phyloP scores from a whole-genome alignment of 1,140 invertebrate genomes.

The Scaptodrosophila lebanonensis region DNA sequence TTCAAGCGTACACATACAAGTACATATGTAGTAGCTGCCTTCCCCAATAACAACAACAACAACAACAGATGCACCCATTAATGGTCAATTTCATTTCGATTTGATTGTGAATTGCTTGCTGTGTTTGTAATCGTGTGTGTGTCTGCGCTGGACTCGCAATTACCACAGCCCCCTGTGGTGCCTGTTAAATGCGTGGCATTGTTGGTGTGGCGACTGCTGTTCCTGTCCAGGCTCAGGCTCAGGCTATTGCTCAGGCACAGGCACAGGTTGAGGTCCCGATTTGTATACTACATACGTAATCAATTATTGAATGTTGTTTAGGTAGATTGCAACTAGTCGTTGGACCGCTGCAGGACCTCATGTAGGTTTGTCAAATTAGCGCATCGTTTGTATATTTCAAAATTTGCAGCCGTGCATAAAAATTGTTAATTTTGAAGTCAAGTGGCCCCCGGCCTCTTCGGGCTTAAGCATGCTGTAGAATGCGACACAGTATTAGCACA shows the following conservation, averaged over 20 bases:
- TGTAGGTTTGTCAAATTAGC: constrained; percentile 73
- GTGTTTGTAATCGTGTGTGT: constrained; percentile 12
- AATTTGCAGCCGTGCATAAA: neutral
- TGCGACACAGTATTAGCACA: constrained; percentile 21
- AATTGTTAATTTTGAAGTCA: constrained; percentile 56
- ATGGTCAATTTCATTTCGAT: constrained; percentile 76
- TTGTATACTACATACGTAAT: too few relatives aligned
- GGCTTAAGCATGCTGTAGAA: constrained; percentile 16
- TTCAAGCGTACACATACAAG: too few relatives aligned
- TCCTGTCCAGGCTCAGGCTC: too few relatives aligned
- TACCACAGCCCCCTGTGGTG: constrained; percentile 62
- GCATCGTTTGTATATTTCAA: constrained; percentile 55
- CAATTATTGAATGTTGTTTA: constrained; percentile 2
- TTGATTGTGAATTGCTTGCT: constrained; percentile 40
- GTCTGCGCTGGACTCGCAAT: constrained; percentile 45
- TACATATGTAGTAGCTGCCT: too few relatives aligned
- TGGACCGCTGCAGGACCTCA: constrained; percentile 48
- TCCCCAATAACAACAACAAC: too few relatives aligned
- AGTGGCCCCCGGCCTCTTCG: constrained; percentile 40
- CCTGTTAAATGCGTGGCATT: constrained; percentile 37
- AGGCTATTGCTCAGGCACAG: too few relatives aligned
- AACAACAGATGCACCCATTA: constrained; percentile 41
- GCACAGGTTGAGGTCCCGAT: too few relatives aligned
- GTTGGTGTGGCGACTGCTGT: constrained; percentile 18
- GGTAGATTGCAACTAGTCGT: too few relatives aligned